These are phyloP conservation scores for Spilarctia lutea DNA, from an alignment of 2,888 invertebrate genomes.

Conservation along the genomic window DNA sequence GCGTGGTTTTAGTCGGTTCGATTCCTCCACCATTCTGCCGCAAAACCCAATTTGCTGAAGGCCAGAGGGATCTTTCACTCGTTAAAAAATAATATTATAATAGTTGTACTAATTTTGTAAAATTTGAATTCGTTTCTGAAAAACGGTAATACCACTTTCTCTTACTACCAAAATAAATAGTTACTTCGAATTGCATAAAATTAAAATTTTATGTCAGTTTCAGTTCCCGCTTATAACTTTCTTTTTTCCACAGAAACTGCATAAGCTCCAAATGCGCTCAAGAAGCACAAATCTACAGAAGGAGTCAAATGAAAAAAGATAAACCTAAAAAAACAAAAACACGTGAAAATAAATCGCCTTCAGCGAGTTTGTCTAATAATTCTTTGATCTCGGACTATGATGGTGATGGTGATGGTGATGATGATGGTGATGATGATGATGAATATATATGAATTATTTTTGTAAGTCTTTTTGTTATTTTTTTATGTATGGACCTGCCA, in stretches of 20 bases:
- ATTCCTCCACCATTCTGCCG: too few species aligned
- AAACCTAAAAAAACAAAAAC: constrained; percentile 56
- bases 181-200: not conserved
- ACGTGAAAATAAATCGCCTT: constrained; percentile 58
- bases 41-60: too few species aligned
- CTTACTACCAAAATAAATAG: not conserved
- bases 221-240: not conserved
- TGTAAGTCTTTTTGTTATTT: too few species aligned
- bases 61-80: too few species aligned
- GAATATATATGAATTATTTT: too few species aligned
- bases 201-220: not conserved
- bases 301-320: constrained; percentile 62
- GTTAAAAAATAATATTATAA: too few species aligned
- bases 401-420: too few species aligned
- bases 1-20: too few species aligned
- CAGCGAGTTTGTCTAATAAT: constrained; percentile 52
- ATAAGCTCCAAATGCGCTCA: constrained; percentile 88
- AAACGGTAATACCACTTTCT: not conserved
- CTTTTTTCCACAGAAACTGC: constrained; percentile 68
- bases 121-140: not conserved
- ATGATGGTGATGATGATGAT: too few species aligned
- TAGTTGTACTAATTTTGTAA: not conserved
- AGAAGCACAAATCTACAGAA: constrained; percentile 86
- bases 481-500: too few species aligned
- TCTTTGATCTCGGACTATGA: too few species aligned